Evolutionary conservation across 2,888 invertebrate genomes (phyloP).

Genomic region (Diarsia dahlii): DNA sequence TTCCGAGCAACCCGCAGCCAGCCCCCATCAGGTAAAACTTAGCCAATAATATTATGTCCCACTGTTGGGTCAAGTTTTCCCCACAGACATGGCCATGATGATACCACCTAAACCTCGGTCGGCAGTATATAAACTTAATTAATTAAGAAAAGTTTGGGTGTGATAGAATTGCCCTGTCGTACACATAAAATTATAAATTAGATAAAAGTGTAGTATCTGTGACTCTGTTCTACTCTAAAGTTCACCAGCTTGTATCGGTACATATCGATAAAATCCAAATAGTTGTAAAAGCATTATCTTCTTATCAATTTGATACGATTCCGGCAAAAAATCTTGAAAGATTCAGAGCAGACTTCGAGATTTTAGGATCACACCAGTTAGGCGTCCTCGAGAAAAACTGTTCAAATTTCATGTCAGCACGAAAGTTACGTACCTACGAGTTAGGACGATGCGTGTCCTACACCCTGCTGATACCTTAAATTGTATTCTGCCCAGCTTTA

Average conservation of each 20-base stretch:
- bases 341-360: background rate
- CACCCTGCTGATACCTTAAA: background rate
- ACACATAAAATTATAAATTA: background rate
- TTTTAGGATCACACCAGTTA: background rate
- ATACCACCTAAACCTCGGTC: background rate
- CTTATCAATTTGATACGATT: background rate
- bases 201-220: background rate
- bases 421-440: too few species aligned
- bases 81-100: background rate
- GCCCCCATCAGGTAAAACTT: conserved; percentile 93
- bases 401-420: background rate
- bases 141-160: background rate
- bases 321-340: background rate
- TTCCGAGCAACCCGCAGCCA: too few species aligned
- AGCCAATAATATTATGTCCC: background rate
- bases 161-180: background rate
- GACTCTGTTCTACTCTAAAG: background rate
- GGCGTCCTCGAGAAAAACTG: background rate
- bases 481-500: background rate
- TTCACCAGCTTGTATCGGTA: background rate
- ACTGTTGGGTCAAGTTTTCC: background rate
- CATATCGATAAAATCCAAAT: background rate
- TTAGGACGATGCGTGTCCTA: background rate
- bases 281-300: background rate
- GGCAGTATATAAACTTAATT: conserved; percentile 2